Evolutionary conservation across 2,113 vertebrate species (phyloP).

Genomic region (Leptosomus discolor): DNA sequence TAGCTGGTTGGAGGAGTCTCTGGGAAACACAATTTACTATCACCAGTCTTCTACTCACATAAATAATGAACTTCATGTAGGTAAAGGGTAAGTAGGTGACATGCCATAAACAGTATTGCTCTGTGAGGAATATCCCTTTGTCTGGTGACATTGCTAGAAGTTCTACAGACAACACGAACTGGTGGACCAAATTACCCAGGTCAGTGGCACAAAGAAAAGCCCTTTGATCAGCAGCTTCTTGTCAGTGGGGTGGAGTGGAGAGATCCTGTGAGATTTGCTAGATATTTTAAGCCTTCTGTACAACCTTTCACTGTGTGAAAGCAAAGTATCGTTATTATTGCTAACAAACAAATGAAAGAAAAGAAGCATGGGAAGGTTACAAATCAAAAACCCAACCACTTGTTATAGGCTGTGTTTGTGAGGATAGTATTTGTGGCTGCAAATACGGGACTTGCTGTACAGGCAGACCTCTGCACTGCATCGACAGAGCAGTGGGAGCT

Average conservation of each 20-base stretch:
- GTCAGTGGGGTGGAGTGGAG: fast-evolving
- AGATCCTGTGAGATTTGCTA: not conserved
- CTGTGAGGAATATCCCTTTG: not conserved
- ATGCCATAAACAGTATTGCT: not conserved
- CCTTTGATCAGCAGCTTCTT: not conserved
- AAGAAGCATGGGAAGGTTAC: not conserved
- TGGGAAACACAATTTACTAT: not conserved
- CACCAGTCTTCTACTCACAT: not conserved
- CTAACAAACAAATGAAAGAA: not conserved
- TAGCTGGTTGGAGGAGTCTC: not conserved
- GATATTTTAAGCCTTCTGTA: not conserved
- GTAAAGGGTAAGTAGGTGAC: not conserved
- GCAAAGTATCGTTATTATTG: not conserved
- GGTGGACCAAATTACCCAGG: not conserved
- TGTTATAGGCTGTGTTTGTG: not conserved
- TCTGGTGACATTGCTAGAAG: not conserved
- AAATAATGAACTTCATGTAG: not conserved
- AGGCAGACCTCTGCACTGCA: not conserved
- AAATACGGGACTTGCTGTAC: not conserved
- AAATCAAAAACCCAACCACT: fast-evolving
- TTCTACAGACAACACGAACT: not conserved
- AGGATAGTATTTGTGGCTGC: not conserved
- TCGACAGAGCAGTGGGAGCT: not conserved
- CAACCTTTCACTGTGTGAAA: not conserved
- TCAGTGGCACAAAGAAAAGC: not conserved